phyloP scores from a whole-genome alignment of 2,797 vertebrate genomes.

The Galaxias olidus region DNA sequence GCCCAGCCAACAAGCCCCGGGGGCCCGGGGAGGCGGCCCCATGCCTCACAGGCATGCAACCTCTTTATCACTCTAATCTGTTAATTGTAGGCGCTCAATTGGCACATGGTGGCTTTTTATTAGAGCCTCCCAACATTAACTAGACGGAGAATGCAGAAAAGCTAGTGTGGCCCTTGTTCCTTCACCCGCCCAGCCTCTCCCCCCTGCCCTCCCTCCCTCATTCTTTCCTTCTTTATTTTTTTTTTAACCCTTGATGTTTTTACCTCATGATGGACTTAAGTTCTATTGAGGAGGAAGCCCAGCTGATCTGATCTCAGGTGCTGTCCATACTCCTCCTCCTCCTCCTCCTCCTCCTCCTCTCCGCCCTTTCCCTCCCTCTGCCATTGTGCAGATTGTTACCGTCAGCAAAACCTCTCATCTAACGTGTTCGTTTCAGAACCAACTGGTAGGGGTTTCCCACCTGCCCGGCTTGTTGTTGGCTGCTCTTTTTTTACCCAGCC shows the following conservation, averaged over 20 bases:
- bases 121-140: constrained; percentile 81
- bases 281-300: constrained; percentile 37
- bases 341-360: constrained; percentile 21
- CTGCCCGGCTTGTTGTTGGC: constrained; percentile 64
- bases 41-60: constrained; percentile 76
- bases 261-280: constrained; percentile 33
- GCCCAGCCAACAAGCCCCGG: constrained; percentile 62
- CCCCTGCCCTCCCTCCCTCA: not conserved
- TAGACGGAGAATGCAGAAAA: constrained; percentile 81
- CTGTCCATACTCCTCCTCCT: constrained; percentile 15
- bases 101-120: constrained; percentile 89
- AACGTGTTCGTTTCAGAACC: constrained; percentile 32
- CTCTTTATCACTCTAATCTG: constrained; percentile 89
- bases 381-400: constrained; percentile 52
- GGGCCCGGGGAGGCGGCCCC: constrained; percentile 72
- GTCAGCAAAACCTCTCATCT: constrained; percentile 35
- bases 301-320: constrained; percentile 65
- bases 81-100: constrained; percentile 88
- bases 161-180: constrained; percentile 68
- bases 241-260: constrained; percentile 37
- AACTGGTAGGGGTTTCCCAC: constrained; percentile 40
- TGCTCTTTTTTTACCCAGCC: constrained; percentile 61
- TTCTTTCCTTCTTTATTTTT: constrained; percentile 5
- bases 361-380: constrained; percentile 32
- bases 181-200: not conserved